Base-by-base conservation (phyloP, 2,888 invertebrate genomes). In the Eilema griseolum region DNA sequence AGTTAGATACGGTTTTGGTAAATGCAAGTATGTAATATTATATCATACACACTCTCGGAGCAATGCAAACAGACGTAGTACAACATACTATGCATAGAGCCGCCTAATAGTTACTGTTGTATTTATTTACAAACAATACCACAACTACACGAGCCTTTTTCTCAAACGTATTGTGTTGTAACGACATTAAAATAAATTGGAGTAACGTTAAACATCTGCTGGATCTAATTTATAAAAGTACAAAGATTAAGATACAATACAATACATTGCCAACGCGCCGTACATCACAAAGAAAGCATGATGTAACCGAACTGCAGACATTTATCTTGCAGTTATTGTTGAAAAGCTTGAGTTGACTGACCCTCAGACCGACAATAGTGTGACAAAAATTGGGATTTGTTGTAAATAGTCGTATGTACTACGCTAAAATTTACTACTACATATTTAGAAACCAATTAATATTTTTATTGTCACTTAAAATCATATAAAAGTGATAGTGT, bases 321-420 rank as follows among this genome's bases (percentile, higher is more conserved):
- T 61, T 67, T 61, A 67, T 61, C 67, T 61, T 67, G 33, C 37
- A 41, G 60, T 61, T 52, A 46, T 61, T 56, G 20, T 61, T 41
- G n/a, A 60, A 60, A 41, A 66, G 46, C 52, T 52, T 11, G 20
- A 28, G 59, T 59, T 59, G 26, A 26, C 28, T 26, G 26, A 59
- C 26, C 59, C 16, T 20, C 20, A 46, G 41, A 20, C 8, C n/a
- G n/a, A n/a, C n/a, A n/a, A 46, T n/a, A 52, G n/a, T 52, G n/a
- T 52, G n/a, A 52, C 52, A 52, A 52, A 52, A 52, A 37, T 41
- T 41, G 41, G 41, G 16, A 3, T 41, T 41, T 41, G 41, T 41
- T 41, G 3, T 16, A 14, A 20, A 41, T 41, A 41, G 16, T 4
- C 37, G 14, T 37, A 14, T 37, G 12, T 14, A 41, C 16, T 41